These are phyloP conservation scores for Ascaphus truei DNA, from an alignment of 2,113 vertebrate genomes.

Conservation along the genomic window DNA sequence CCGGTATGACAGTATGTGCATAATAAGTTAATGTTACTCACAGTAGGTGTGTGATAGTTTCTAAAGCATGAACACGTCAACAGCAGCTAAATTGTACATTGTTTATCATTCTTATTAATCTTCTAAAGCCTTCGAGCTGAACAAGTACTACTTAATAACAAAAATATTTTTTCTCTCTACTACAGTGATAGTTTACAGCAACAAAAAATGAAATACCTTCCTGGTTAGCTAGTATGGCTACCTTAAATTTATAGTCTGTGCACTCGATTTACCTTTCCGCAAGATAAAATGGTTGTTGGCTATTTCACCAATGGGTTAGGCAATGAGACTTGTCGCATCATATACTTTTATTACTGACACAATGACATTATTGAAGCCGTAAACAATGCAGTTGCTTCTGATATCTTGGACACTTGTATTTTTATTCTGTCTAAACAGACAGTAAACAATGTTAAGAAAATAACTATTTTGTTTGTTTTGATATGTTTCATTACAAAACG, in stretches of 20 bases:
- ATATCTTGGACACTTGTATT: constrained; percentile 10
- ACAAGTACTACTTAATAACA: neutral
- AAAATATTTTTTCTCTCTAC: constrained; percentile 14
- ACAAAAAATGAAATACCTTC: constrained; percentile 23
- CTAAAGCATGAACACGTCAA: no score
- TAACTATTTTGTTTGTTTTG: neutral
- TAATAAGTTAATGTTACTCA: no score
- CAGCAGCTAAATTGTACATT: no score
- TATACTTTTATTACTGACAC: constrained; percentile 33
- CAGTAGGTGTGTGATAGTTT: no score
- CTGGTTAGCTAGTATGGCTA: constrained; percentile 14
- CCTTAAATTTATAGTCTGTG: constrained; percentile 25
- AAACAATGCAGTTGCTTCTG: constrained; percentile 20
- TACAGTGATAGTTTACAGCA: constrained; percentile 17
- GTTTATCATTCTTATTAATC: no score
- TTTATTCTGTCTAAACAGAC: constrained; percentile 15
- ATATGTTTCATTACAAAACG: neutral
- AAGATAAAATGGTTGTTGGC: constrained; percentile 30
- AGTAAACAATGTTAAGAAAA: neutral
- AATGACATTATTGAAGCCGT: constrained; percentile 20
- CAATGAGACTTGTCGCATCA: constrained; percentile 26
- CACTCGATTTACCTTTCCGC: constrained; percentile 27
- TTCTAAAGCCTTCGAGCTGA: constrained; percentile 25
- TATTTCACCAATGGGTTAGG: constrained; percentile 19
- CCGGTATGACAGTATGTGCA: no score